A percentile compares a stretch with the other conserved stretches of the same genome.
These are phyloP conservation scores for Hypsibius dujardini DNA, from an alignment of 1,140 invertebrate genomes.

Conservation along the genomic window DNA sequence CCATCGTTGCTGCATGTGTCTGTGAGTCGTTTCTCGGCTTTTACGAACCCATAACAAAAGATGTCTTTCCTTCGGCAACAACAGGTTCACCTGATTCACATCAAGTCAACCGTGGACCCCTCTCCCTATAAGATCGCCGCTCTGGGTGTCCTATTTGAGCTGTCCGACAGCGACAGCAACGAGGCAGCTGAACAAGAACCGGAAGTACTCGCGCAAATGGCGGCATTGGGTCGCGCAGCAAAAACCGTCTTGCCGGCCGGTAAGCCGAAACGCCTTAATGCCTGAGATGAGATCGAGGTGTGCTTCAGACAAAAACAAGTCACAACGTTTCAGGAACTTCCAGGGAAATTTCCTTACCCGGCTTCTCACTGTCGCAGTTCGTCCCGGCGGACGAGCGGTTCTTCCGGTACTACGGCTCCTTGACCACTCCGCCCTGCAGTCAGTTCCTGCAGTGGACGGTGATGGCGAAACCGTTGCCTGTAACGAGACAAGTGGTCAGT, in stretches of 20 bases:
- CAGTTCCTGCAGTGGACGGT: conserved; percentile 79
- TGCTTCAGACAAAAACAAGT: too few species aligned
- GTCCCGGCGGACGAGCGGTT: background rate
- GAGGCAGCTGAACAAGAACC: background rate
- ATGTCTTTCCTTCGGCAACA: too few species aligned
- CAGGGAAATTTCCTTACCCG: background rate
- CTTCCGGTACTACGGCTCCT: conserved; percentile 61
- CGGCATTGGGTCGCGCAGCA: too few species aligned
- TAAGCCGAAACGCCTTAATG: too few species aligned
- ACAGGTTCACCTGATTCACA: conserved; percentile 2
- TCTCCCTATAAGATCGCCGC: conserved; percentile 1
- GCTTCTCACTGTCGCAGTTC: background rate
- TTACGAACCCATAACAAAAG: too few species aligned
- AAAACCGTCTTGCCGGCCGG: too few species aligned
- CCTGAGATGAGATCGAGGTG: too few species aligned
- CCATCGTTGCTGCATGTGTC: too few species aligned
- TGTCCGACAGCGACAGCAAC: background rate
- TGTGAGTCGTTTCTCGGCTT: too few species aligned
- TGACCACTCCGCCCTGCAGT: conserved; percentile 74
- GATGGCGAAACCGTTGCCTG: conserved; percentile 43
- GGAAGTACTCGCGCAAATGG: too few species aligned
- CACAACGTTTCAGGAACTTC: background rate
- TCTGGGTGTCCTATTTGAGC: background rate
- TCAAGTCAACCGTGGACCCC: background rate
- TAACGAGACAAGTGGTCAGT: too few species aligned